Conservation (phyloP, 2,888 invertebrate species). For the Oscheius onirici region DNA sequence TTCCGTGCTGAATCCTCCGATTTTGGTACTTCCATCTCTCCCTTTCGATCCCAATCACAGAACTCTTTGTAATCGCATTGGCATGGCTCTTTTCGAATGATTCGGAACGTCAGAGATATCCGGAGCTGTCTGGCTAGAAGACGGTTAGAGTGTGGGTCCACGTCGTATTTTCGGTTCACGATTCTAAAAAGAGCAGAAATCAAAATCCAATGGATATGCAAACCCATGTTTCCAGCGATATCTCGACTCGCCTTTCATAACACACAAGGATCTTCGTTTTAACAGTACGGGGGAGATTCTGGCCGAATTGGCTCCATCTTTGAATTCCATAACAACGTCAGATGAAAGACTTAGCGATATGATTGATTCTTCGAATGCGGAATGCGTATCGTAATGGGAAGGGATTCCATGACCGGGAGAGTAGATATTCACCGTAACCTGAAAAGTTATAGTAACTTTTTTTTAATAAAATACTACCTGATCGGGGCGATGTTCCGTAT, state of each 20-base stretch:
- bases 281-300: slow-evolving; percentile 80
- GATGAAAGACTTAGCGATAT: slow-evolving; percentile 80
- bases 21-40: slow-evolving; percentile 58
- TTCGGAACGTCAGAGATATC: slow-evolving; percentile 74
- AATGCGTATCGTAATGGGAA: slow-evolving; percentile 92
- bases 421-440: slow-evolving; percentile 74
- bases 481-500: slow-evolving; percentile 50
- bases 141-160: slow-evolving; percentile 74
- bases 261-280: slow-evolving; percentile 83
- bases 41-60: slow-evolving; percentile 68
- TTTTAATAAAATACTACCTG: slow-evolving; percentile 45
- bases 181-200: slow-evolving; percentile 77
- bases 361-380: slow-evolving; percentile 88
- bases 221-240: slow-evolving; percentile 89
- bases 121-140: slow-evolving; percentile 62
- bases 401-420: slow-evolving; percentile 81
- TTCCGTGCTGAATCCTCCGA: slow-evolving; percentile 41
- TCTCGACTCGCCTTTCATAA: slow-evolving; percentile 85
- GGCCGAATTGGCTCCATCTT: slow-evolving; percentile 66
- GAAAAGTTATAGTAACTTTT: background rate
- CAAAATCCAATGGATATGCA: background rate
- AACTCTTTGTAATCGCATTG: slow-evolving; percentile 66
- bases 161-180: slow-evolving; percentile 83
- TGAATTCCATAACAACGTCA: slow-evolving; percentile 68
- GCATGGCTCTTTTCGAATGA: slow-evolving; percentile 69